Evolutionary conservation across 2,113 vertebrate species (phyloP), one percentile per base, ranked within the genome.

Genomic region (Thryonomys swinderianus): DNA sequence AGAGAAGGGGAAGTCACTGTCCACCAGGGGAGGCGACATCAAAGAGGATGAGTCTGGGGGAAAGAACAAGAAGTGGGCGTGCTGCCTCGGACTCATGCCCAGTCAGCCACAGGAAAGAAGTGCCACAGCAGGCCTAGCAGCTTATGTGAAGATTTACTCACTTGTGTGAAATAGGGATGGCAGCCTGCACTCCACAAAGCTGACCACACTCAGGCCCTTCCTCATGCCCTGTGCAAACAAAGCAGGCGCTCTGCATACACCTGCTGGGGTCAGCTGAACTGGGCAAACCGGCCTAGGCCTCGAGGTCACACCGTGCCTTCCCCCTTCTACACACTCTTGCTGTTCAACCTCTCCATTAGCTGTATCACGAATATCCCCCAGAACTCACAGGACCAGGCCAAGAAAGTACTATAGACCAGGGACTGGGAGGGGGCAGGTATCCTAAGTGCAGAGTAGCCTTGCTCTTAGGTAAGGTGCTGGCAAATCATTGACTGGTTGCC

Each of bases 1-100:
- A 4, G 98, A 97, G 34, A 99, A 98, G 8, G 98, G 94, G n/a
- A 99, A 98, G 78, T 98, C 98, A 25, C 85, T 74, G 23, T 97
- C 94, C 79, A 97, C 98, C 96, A 99, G 73, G 14, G 98, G 86
- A 30, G 98, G 98, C 7, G 99, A 98, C 96, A 98, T 96, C n/a
- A 98, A 97, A 69, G 98, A 87, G 21, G 99, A 96, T 21, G 98
- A 97, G 62, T 99, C 99, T 98, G 85, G 27, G 51, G 55, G 69
- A 59, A n/a, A 85, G 83, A 95, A 0, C 57, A 3, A 53, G 42
- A 85, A 79, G 45, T 89, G 59, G 62, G 25, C 85, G 92, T 53
- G 88, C 66, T 57, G 89, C 59, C 78, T 53, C 51, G 21, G 27
- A 67, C 42, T 34, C 2, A 7, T 1, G n/a, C 51, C 40, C 81